Evolutionary conservation across 2,797 vertebrate genomes (phyloP).

Genomic region (Cyclopterus lumpus): DNA sequence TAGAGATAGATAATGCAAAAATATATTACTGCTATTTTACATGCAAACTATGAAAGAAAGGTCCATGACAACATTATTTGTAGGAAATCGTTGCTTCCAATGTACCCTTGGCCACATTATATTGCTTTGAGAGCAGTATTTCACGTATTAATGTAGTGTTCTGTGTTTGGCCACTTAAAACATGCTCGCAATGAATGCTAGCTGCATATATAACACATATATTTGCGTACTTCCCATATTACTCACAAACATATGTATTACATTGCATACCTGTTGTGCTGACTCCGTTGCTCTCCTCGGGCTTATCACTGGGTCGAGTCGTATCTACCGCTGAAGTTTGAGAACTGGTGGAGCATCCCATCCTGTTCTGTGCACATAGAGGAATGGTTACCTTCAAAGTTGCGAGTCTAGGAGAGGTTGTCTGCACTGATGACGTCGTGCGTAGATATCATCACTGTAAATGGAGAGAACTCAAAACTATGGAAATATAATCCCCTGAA

Average conservation of each 20-base stretch:
- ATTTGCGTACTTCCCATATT: neutral
- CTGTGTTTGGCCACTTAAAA: neutral
- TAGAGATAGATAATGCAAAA: neutral
- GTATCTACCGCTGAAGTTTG: constrained; percentile 82
- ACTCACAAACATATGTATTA: neutral
- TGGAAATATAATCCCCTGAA: neutral
- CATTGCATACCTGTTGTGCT: constrained; percentile 73
- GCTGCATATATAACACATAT: neutral
- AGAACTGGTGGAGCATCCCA: constrained; percentile 86
- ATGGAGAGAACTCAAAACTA: constrained; percentile 31
- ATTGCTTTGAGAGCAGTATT: neutral
- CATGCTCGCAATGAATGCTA: neutral
- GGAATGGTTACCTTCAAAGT: constrained; percentile 28
- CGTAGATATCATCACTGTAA: constrained; percentile 34
- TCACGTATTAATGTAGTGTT: neutral
- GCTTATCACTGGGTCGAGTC: constrained; percentile 72
- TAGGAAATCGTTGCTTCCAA: neutral
- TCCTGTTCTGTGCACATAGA: constrained; percentile 73
- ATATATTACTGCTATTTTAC: neutral
- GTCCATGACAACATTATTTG: neutral
- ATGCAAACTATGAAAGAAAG: neutral
- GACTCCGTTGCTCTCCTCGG: constrained; percentile 80
- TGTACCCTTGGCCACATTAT: neutral
- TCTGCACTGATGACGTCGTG: constrained; percentile 54
- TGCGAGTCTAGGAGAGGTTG: constrained; percentile 23